Evolutionary conservation across 2,113 vertebrate genomes (phyloP).

Genomic region (Mastomys coucha): DNA sequence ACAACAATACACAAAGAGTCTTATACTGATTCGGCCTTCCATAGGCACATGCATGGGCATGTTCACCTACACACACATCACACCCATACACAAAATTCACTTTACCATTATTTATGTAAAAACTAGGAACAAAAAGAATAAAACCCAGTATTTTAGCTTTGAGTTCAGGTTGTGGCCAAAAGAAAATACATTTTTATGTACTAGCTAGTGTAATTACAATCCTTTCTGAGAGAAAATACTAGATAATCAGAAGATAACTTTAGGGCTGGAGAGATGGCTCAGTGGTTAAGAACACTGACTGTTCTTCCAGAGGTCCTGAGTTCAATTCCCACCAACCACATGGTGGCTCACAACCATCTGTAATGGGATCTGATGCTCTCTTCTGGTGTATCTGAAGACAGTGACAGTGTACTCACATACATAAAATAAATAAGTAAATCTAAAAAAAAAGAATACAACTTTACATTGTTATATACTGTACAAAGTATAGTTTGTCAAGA

Average conservation of each 20-base stretch:
- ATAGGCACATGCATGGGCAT: neutral
- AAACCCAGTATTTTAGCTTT: constrained; percentile 11
- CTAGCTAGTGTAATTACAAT: constrained; percentile 11
- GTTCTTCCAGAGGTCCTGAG: no score
- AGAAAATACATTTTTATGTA: constrained; percentile 8
- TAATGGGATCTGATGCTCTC: no score
- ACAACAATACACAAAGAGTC: neutral
- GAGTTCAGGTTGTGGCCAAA: constrained; percentile 32
- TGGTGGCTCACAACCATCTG: no score
- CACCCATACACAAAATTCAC: neutral
- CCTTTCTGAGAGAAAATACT: constrained; percentile 30
- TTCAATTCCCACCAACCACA: no score
- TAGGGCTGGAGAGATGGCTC: no score
- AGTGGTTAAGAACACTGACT: no score
- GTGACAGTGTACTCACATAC: no score
- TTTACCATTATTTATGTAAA: constrained; percentile 7
- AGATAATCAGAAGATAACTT: constrained; percentile 5
- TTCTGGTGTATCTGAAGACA: no score
- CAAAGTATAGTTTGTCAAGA: constrained; percentile 34
- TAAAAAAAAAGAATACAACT: neutral
- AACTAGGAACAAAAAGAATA: constrained; percentile 38
- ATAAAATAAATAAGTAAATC: no score
- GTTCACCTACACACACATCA: neutral
- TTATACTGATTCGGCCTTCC: neutral
- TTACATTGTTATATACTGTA: constrained; percentile 38